Base-by-base conservation (phyloP, 2,888 invertebrate genomes). In the Merodon equestris region DNA sequence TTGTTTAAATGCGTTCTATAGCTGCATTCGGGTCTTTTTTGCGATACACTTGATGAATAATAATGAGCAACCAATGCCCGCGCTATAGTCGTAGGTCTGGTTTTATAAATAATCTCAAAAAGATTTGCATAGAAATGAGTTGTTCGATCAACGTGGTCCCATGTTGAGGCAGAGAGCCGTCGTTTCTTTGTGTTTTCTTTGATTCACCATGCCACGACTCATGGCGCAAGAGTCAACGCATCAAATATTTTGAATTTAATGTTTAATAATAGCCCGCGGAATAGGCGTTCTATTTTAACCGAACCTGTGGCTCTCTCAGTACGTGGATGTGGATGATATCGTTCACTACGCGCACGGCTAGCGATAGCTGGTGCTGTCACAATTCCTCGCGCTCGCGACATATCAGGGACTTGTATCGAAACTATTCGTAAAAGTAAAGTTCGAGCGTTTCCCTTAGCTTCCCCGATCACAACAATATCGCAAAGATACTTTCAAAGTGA, bases 211-310 rank as follows among this genome's bases (percentile, higher is more conserved):
- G 48, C 15, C 42, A 61, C 27, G 71, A 13, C 36, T 34, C 34
- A 7, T 47, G 47, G 54, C 15, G 27, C 27, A 27, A 27, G 27
- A 27, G 27, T 27, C 3, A 27, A 27, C 27, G 56, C 64, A 71
- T 60, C 48, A 40, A 72, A 58, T 51, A 56, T 60, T 56, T 71
- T 56, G 57, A 18, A 53, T 42, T 44, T 34, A 17, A 44, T 71
- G 53, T 73, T 73, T 79, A 79, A 79, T 68, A 74, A 79, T 79
- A 79, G 77, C 60, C 60, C 40, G 45, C 19, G 40, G 45, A 45
- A 64, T 67, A 77, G 64, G 54, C 60, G 60, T 60, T 64, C 79
- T 79, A 79, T 79, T 79, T 79, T 79, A 79, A 70, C 34, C 48
- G 15, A 13, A 61, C 42, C 42, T 38, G 44, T 53, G 19, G n/a